Evolutionary conservation across 2,888 invertebrate genomes (phyloP).

Genomic region (Agrotis puta): DNA sequence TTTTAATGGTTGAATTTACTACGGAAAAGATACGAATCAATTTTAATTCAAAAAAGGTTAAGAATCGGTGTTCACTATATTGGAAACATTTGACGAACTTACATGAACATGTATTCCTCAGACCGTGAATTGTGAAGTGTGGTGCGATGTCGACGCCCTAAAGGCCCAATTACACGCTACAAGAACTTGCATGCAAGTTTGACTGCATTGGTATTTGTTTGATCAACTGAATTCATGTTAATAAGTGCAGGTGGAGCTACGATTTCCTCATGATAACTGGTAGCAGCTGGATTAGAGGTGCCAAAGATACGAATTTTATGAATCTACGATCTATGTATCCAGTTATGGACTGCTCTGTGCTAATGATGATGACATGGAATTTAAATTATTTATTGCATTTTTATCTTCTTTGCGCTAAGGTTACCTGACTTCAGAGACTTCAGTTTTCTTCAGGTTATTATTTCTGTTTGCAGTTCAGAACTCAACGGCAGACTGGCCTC

Average conservation of each 20-base stretch:
- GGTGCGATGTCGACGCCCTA: background rate
- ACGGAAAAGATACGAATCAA: background rate
- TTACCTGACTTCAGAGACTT: background rate
- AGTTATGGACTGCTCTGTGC: no score
- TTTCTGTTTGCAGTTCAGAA: slow-evolving; percentile 81
- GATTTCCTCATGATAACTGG: background rate
- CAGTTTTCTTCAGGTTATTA: background rate
- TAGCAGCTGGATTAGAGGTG: background rate
- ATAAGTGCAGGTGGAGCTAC: background rate
- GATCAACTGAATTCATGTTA: no score
- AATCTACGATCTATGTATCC: no score
- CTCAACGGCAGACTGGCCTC: slow-evolving; percentile 82
- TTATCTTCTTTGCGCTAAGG: background rate
- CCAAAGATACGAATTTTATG: no score
- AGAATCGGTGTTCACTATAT: background rate
- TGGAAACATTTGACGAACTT: background rate
- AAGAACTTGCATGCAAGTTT: no score
- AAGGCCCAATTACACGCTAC: no score
- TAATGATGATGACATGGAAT: background rate
- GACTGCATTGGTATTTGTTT: no score
- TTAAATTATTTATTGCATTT: background rate
- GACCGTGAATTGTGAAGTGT: background rate
- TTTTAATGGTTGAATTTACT: background rate
- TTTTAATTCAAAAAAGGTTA: background rate
- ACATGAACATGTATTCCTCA: no score